Evolutionary conservation across 1,140 invertebrate genomes (phyloP).

Genomic region (Melanaphis sacchari): DNA sequence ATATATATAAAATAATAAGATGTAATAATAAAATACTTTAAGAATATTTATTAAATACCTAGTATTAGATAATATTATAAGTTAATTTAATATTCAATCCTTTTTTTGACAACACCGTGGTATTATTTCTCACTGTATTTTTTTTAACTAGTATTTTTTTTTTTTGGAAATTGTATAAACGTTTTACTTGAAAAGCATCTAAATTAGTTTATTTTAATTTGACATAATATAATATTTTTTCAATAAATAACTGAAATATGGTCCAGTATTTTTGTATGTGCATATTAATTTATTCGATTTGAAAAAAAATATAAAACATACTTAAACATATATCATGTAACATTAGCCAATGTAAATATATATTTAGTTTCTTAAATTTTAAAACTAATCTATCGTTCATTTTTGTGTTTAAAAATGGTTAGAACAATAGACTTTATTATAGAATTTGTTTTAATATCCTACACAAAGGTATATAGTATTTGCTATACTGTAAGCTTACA

Average conservation of each 20-base stretch:
- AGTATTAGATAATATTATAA: background rate
- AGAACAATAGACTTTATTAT: background rate
- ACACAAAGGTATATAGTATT: too few relatives aligned
- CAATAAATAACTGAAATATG: background rate
- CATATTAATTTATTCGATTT: background rate
- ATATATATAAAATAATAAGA: too few relatives aligned
- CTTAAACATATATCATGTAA: background rate
- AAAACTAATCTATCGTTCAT: background rate
- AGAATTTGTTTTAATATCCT: background rate
- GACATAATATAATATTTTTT: background rate
- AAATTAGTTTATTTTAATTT: background rate
- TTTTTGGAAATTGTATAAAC: background rate
- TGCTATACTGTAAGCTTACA: too few relatives aligned
- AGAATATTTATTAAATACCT: background rate
- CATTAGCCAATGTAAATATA: background rate
- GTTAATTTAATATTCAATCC: background rate
- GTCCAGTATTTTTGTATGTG: background rate
- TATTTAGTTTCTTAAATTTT: background rate
- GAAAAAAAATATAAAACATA: background rate
- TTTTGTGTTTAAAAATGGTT: background rate
- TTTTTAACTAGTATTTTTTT: background rate
- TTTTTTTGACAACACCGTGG: background rate
- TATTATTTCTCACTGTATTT: background rate
- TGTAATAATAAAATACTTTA: background rate
- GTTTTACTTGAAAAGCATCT: background rate